Conservation (phyloP, 2,797 vertebrate genomes). For the Eulemur rubriventer region DNA sequence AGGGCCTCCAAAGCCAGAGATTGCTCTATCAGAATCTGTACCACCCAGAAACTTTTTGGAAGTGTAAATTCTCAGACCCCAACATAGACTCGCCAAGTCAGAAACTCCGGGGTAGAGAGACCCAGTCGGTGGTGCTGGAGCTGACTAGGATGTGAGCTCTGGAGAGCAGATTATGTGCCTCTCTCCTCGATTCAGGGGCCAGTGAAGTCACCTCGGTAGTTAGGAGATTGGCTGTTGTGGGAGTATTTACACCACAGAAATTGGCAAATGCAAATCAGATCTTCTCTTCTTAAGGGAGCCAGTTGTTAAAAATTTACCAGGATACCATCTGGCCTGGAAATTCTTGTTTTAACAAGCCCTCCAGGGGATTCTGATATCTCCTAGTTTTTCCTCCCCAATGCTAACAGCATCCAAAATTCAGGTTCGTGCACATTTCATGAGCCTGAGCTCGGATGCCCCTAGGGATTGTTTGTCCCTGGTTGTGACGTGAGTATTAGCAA, state of each 20-base stretch:
- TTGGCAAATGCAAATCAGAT: constrained; percentile 11
- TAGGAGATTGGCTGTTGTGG: background rate
- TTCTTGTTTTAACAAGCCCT: background rate
- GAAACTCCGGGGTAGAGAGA: background rate
- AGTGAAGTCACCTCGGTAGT: background rate
- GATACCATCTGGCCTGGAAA: background rate
- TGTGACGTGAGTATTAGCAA: background rate
- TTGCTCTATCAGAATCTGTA: background rate
- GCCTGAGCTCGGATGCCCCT: background rate
- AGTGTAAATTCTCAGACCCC: background rate
- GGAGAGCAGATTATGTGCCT: background rate
- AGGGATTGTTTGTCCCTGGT: background rate
- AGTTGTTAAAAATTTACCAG: constrained; percentile 23
- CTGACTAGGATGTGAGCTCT: background rate
- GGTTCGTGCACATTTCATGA: background rate
- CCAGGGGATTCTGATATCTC: background rate
- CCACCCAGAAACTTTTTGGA: background rate
- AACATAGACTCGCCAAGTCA: background rate
- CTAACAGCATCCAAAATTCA: background rate
- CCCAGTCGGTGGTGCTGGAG: background rate
- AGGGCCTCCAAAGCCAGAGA: background rate
- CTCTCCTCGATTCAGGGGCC: background rate
- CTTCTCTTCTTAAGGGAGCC: background rate
- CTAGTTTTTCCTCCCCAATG: background rate
- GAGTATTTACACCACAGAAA: constrained; percentile 47